Evolutionary conservation across 2,888 invertebrate species (phyloP).

Genomic region (Chirona hameri): DNA sequence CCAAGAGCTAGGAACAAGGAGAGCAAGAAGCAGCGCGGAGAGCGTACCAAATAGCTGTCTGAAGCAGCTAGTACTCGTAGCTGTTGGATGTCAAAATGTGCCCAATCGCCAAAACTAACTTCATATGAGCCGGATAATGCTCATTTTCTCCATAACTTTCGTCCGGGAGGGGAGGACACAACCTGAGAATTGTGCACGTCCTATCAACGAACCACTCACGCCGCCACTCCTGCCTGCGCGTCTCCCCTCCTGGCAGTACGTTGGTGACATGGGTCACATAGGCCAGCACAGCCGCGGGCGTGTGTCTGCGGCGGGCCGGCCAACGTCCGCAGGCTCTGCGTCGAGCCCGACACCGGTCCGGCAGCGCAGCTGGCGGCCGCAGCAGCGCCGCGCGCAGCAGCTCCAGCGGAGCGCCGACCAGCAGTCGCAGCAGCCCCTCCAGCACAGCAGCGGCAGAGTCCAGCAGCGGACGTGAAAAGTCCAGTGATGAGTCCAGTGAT

Average conservation of each 20-base stretch:
- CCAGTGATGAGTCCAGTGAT: not conserved
- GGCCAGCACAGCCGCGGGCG: not conserved
- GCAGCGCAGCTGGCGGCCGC: too few species aligned
- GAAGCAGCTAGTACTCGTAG: too few species aligned
- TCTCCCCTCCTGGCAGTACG: not conserved
- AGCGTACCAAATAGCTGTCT: too few species aligned
- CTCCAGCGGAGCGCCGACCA: constrained; percentile 5
- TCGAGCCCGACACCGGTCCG: not conserved
- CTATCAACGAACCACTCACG: not conserved
- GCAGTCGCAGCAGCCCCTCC: constrained; percentile 4
- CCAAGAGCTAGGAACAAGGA: too few species aligned
- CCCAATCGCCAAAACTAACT: too few species aligned
- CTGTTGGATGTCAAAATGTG: too few species aligned
- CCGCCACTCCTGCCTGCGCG: not conserved
- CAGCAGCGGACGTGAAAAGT: not conserved
- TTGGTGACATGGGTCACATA: not conserved
- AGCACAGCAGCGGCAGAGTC: not conserved
- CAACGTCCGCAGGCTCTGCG: not conserved
- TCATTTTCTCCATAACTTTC: too few species aligned
- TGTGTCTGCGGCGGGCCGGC: not conserved
- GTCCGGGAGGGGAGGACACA: too few species aligned
- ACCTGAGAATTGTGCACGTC: too few species aligned
- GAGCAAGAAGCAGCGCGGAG: too few species aligned
- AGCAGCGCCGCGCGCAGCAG: constrained; percentile 9
- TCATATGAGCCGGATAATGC: too few species aligned